A percentile compares a stretch with the other conserved stretches of the same genome.
Conservation (phyloP, 1,140 invertebrate species). For the Caenorhabditis inopinata region DNA sequence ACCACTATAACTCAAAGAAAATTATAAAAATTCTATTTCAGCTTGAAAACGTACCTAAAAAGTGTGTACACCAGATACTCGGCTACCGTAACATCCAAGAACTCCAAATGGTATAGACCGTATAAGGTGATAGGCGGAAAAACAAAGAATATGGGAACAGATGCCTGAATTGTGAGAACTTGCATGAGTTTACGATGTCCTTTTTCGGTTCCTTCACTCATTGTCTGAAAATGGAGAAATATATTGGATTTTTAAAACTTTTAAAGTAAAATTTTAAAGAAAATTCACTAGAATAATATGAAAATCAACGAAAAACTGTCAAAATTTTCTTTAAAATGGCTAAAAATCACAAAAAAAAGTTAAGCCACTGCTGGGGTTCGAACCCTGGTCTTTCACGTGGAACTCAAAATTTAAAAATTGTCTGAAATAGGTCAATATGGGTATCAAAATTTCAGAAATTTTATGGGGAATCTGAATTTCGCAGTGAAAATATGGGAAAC, state of each 20-base stretch:
- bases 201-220: constrained; percentile 21
- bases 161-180: constrained; percentile 38
- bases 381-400: background rate
- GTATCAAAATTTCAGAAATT: background rate
- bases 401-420: background rate
- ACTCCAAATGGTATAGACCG: constrained; percentile 40
- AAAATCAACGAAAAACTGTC: no score
- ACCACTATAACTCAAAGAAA: no score
- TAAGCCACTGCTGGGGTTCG: background rate
- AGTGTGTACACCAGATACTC: constrained; percentile 39
- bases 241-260: background rate
- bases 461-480: background rate
- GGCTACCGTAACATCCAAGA: constrained; percentile 32
- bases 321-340: no score
- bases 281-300: no score
- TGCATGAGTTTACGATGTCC: constrained; percentile 40
- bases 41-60: background rate
- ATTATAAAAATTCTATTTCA: background rate
- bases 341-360: background rate
- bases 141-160: constrained; percentile 35
- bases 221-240: constrained; percentile 26
- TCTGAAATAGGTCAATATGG: background rate
- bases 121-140: constrained; percentile 41
- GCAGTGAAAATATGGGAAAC: background rate
- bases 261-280: no score